Percentiles rank a stretch among this genome's conserved stretches.
Conservation (phyloP, 2,797 vertebrate genomes). For the Chromis chromis region DNA sequence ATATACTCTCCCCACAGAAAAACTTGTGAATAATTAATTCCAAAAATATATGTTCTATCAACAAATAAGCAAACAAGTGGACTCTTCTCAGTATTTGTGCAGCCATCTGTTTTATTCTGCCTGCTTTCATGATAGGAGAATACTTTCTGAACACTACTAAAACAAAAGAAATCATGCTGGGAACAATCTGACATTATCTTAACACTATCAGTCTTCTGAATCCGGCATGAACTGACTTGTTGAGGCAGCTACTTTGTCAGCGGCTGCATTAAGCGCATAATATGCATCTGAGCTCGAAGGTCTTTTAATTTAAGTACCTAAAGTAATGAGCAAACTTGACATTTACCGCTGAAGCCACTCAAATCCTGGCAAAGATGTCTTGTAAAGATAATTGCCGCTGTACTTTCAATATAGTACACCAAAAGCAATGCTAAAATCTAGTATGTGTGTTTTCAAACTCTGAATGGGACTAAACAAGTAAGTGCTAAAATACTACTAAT, state of each 20-base stretch:
- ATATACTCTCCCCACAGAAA: no score
- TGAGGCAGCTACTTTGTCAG: neutral
- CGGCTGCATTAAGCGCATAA: constrained; percentile 9
- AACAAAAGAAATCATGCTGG: neutral
- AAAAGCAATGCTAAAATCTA: neutral
- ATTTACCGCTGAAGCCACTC: constrained; percentile 28
- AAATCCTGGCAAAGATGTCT: constrained; percentile 29
- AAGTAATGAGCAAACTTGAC: constrained; percentile 33
- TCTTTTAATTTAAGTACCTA: constrained; percentile 25
- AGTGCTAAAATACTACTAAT: neutral
- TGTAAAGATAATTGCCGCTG: constrained; percentile 18
- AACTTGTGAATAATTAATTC: neutral
- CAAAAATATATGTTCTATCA: neutral
- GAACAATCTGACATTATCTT: constrained; percentile 14
- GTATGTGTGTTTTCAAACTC: no score
- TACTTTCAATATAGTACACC: neutral
- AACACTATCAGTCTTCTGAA: constrained; percentile 1
- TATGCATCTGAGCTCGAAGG: constrained; percentile 22
- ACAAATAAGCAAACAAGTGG: neutral
- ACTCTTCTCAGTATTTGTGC: neutral
- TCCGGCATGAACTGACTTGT: constrained; percentile 38
- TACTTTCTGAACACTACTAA: neutral
- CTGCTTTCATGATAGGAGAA: neutral
- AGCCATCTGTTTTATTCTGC: neutral
- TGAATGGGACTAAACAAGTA: neutral